Base-by-base conservation (phyloP, 2,888 invertebrate genomes). In the Drosophila leonis region DNA sequence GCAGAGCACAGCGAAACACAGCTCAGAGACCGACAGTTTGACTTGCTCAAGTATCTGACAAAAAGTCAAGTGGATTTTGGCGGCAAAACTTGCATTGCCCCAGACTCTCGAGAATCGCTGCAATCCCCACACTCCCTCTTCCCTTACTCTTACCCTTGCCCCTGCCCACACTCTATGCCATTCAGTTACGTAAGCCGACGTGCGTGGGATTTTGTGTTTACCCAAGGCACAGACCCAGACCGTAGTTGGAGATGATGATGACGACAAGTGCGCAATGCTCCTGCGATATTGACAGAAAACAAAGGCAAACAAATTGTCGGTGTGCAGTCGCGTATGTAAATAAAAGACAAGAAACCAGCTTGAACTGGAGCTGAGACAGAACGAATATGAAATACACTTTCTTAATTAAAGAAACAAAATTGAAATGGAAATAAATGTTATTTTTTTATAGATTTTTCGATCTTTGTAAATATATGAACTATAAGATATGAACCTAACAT, bases 241-340 rank as follows among this genome's bases (percentile, higher is more conserved):
- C 75, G 35, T 29, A 41, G 72, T 42, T 37, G 49, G 69, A 59
- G 69, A 46, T 57, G 64, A 75, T 79, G 85, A 84, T 69, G 88
- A 82, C 63, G 85, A 88, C 84, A 84, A 84, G 88, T 85, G 85
- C 72, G 69, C 67, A 68, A 73, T 68, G 82, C 77, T 85, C 72
- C 74, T 73, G 76, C 71, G 76, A 74, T 78, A 84, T 84, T 88
- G 88, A 84, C 86, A 80, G 88, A 85, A 86, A 85, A 88, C 83
- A 86, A 85, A 84, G 73, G 81, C 84, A 85, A 88, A 85, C 88
- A 88, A 85, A 80, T 88, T 86, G 86, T 80, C 73, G 82, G 82
- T 75, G 68, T 77, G 79, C 82, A 82, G 85, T 74, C 70, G 88
- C 65, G 63, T 84, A 80, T 85, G 88, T 83, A 88, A 83, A 83